Evolutionary conservation across 2,888 invertebrate genomes (phyloP), one percentile per base, ranked within the genome.

Genomic region (Caprella mutica): DNA sequence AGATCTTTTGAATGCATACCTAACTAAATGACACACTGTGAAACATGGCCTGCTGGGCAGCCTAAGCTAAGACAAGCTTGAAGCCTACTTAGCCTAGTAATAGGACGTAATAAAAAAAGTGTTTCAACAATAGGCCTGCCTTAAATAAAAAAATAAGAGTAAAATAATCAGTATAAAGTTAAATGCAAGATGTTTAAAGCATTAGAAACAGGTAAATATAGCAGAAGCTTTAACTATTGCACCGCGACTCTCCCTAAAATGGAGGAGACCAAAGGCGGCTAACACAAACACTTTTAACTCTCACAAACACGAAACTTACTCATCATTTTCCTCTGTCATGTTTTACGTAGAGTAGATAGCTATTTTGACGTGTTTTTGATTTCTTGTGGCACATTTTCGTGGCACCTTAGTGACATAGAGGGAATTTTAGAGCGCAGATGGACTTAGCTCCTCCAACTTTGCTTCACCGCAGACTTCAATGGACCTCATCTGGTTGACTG

Each of bases 261-360:
- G 40, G 39, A 40, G 27, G 38, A 40, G 38, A 23, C 29, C 39
- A 9, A n/a, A 39, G 5, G 39, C 19, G 21, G n/a, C 6, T 19
- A 21, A 23, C 12, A 30, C 9, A 4, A 4, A 21, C 19, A 43
- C 14, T 21, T 21, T 17, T 17, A 19, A 14, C 14, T 19, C 14
- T 17, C 6, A 4, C n/a, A 21, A 21, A 17, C 21, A 21, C 9
- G 6, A 56, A 62, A 65, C 65, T 65, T 63, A 65, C 65, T 65
- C 65, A 62, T 65, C 65, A 65, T 65, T 62, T 65, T 60, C 65
- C 65, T 65, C 65, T 65, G 65, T 65, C 65, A 65, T 65, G 65
- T 65, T 65, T 65, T 60, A 65, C 56, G 60, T 65, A 63, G 57
- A 60, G 57, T 56, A 64, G 58, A 58, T 58, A 54, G 60, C 64